Evolutionary conservation across 2,888 invertebrate species (phyloP).

Genomic region (Helobdella robusta): DNA sequence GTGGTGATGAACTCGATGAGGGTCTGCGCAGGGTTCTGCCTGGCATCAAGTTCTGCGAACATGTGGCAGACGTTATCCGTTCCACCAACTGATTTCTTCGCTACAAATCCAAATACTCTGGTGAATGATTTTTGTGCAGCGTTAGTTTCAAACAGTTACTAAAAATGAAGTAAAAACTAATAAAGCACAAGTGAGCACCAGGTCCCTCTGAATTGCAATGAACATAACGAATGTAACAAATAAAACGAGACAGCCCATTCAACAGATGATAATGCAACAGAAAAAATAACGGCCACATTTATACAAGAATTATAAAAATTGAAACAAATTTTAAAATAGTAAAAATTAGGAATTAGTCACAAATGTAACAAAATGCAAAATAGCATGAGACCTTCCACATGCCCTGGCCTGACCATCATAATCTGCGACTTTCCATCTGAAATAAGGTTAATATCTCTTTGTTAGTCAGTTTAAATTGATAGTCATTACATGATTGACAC

Average conservation of each 20-base stretch:
- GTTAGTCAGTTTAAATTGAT: not conserved
- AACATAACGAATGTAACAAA: no score
- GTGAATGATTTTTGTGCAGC: not conserved
- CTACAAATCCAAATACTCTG: conserved; percentile 87
- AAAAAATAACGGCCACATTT: no score
- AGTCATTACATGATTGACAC: not conserved
- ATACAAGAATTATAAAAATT: no score
- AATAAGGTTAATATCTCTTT: not conserved
- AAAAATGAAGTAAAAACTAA: not conserved
- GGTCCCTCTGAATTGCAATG: no score
- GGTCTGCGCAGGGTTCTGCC: conserved; percentile 83
- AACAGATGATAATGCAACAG: no score
- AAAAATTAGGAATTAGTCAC: not conserved
- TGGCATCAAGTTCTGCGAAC: conserved; percentile 71
- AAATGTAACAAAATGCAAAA: not conserved
- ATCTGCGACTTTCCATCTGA: conserved; percentile 20
- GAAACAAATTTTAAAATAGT: not conserved
- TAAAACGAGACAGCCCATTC: no score
- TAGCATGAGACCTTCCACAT: conserved; percentile 22
- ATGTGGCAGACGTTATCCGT: conserved; percentile 93
- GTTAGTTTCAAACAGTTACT: not conserved
- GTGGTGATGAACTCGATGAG: conserved; percentile 62
- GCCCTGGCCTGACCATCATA: conserved; percentile 18
- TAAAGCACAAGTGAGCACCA: no score
- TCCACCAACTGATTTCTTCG: conserved; percentile 71